Percentiles rank a stretch among this genome's conserved stretches.
Conservation (phyloP, 2,888 invertebrate genomes). For the Melanchra persicariae region DNA sequence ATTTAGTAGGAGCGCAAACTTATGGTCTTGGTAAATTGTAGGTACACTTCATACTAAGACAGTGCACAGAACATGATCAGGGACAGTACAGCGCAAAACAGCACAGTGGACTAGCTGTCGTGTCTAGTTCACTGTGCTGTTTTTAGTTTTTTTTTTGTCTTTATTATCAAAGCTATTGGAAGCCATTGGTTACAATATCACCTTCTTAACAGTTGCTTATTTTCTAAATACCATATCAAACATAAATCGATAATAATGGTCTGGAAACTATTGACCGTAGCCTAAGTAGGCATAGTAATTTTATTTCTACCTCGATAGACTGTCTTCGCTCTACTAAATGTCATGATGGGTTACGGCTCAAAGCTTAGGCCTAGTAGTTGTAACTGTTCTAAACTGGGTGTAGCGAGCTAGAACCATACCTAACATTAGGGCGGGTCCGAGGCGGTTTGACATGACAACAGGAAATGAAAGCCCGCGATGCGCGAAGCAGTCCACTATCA, state of each 20-base stretch:
- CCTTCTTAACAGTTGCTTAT: not conserved
- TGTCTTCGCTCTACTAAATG: slow-evolving; percentile 49
- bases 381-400: slow-evolving; percentile 56
- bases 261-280: slow-evolving; percentile 19
- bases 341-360: slow-evolving; percentile 57
- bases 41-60: not conserved
- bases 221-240: not conserved
- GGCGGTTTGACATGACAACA: slow-evolving; percentile 46
- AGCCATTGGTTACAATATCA: not conserved
- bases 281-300: slow-evolving; percentile 10
- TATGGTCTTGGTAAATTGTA: not conserved
- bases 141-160: too few relatives aligned
- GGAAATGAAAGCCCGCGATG: slow-evolving; percentile 50
- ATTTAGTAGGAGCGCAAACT: not conserved
- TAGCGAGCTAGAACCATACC: slow-evolving; percentile 58
- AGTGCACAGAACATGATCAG: not conserved
- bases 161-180: not conserved
- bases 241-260: not conserved
- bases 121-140: too few relatives aligned
- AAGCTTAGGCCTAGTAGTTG: slow-evolving; percentile 48
- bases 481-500: slow-evolving; percentile 49
- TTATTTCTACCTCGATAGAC: slow-evolving; percentile 12
- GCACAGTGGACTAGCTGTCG: too few relatives aligned
- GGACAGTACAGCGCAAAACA: not conserved
- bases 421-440: slow-evolving; percentile 57